A percentile compares a stretch with the other conserved stretches of the same genome.
These are phyloP conservation scores for Papilio gigon DNA, from an alignment of 2,888 invertebrate species.

Conservation along the genomic window DNA sequence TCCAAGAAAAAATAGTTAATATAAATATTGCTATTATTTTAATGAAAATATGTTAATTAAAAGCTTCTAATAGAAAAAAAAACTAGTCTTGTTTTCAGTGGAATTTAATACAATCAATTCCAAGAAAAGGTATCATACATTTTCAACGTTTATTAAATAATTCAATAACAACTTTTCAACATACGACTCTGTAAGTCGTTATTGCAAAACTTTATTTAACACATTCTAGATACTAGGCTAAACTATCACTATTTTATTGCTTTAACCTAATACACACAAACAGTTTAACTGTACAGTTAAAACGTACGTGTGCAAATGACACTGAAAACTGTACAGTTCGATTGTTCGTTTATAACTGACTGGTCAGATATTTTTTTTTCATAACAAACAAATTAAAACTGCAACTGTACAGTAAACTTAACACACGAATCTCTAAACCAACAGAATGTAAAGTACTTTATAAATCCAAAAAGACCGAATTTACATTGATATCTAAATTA, in stretches of 20 bases:
- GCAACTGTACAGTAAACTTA: neutral
- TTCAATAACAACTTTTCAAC: neutral
- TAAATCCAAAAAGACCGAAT: slow-evolving; percentile 3
- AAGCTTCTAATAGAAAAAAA: too few species aligned
- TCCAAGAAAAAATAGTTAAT: too few species aligned
- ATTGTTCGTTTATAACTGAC: too few species aligned
- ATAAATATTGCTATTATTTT: too few species aligned
- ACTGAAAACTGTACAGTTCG: too few species aligned
- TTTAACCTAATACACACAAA: neutral
- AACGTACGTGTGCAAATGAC: too few species aligned
- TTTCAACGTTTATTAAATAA: neutral
- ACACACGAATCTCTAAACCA: neutral
- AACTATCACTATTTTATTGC: neutral
- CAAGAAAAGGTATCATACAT: neutral
- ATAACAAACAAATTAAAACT: neutral
- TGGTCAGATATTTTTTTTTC: too few species aligned
- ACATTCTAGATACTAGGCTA: neutral
- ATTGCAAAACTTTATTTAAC: slow-evolving; percentile 4
- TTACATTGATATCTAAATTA: slow-evolving; percentile 22
- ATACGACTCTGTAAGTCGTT: neutral
- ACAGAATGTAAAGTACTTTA: neutral
- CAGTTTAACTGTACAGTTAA: neutral
- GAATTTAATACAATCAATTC: too few species aligned
- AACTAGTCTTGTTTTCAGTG: too few species aligned
- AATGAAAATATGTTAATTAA: too few species aligned